Base-by-base conservation (phyloP, 2,797 vertebrate species). In the Poecilia picta region DNA sequence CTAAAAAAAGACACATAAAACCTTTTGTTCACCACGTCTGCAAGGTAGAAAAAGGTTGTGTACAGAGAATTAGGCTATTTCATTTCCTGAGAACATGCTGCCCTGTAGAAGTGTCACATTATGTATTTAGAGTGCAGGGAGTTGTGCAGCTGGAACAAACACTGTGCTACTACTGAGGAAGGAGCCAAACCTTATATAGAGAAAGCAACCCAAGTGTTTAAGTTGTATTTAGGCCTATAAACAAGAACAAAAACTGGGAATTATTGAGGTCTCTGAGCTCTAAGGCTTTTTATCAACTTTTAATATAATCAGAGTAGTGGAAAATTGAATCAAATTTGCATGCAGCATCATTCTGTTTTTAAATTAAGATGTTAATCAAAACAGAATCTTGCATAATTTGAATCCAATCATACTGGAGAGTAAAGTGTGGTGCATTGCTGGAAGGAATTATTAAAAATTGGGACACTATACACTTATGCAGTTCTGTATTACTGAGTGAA, bases 81-180 rank as follows among this genome's bases (percentile, higher is more conserved):
- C 57, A 55, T 74, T 53, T 76, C 8, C 66, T 23, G 74, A 73
- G 64, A 75, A 78, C 73, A 59, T 75, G 82, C 77, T 78, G 49
- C 68, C 68, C 76, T 46, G 53, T 76, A 62, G 73, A 85, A 70
- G 36, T 2, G 2, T 51, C 28, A 77, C 85, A 66, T 72, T 11
- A 4, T 88, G 82, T 84, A 83, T 84, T 86, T 70, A 8, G 76
- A 81, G 77, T 47, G 77, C 80, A 81, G 64, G 78, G 86, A 83
- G 74, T 74, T 77, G 81, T 77, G 77, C 75, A 77, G 20, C 79
- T 83, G 72, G 82, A 89, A 89, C 84, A 85, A 86, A 53, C 31
- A 0, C 64, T 4, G 43, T 73, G 13, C 74, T 90, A 85, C 86
- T 81, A 85, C 86, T 81, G 15, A 28, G 20, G 28, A 76, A 71